These are phyloP conservation scores for Neosilurus mollespiculum DNA, from an alignment of 2,797 vertebrate genomes.

Conservation along the genomic window DNA sequence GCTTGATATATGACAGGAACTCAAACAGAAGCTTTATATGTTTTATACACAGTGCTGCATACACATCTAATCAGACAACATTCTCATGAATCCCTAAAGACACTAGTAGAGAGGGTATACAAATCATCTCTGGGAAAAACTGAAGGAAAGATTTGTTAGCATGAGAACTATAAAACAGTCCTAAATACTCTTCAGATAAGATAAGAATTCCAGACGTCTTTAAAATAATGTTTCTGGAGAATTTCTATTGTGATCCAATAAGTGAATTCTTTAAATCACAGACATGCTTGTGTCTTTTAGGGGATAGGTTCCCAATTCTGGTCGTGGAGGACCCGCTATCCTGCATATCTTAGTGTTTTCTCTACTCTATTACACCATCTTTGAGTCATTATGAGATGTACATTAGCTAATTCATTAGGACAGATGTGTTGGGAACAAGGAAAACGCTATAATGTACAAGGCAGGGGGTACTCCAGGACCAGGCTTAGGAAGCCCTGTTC, in stretches of 20 bases:
- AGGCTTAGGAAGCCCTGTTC: no score
- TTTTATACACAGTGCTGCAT: constrained; percentile 7
- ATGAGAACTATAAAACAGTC: constrained; percentile 18
- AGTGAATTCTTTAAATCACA: background rate
- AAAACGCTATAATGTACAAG: no score
- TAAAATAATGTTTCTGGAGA: background rate
- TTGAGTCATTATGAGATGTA: no score
- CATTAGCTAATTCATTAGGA: no score
- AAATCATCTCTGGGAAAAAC: constrained; percentile 24
- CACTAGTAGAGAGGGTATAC: background rate
- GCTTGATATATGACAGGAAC: constrained; percentile 32
- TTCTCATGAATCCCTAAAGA: constrained; percentile 26
- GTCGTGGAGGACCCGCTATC: no score
- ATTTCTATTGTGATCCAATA: background rate
- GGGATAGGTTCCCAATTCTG: no score
- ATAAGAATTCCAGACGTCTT: background rate
- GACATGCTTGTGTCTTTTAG: background rate
- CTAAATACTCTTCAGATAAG: background rate
- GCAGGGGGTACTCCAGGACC: no score
- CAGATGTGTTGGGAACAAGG: no score
- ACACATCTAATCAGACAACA: constrained; percentile 36
- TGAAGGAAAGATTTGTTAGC: constrained; percentile 16
- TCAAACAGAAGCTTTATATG: background rate
- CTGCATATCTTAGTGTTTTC: no score
- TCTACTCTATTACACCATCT: no score